Evolutionary conservation across 2,113 vertebrate genomes (phyloP).

Genomic region (Lasiurus cinereus): DNA sequence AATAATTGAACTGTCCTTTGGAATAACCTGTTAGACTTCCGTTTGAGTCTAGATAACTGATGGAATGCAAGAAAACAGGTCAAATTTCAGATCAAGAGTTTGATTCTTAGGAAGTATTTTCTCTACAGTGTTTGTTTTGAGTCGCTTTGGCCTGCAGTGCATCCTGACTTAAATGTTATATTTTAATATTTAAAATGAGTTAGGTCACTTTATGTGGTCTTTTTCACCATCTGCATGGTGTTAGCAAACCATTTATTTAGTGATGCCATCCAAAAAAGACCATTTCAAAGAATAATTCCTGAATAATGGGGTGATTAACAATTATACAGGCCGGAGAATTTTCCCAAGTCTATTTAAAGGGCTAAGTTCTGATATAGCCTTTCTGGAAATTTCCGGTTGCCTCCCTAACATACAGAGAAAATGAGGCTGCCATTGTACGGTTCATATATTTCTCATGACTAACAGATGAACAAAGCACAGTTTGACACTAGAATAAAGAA

Average conservation of each 20-base stretch:
- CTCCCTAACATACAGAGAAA: background rate
- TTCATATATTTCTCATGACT: background rate
- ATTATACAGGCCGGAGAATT: background rate
- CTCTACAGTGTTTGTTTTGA: background rate
- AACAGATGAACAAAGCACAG: background rate
- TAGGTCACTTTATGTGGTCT: background rate
- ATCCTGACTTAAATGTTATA: background rate
- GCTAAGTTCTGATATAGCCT: background rate
- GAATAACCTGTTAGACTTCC: conserved; percentile 32
- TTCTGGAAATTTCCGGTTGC: conserved; percentile 9
- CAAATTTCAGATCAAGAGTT: background rate
- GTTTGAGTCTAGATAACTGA: background rate
- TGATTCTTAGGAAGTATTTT: conserved; percentile 52
- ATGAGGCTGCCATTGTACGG: background rate
- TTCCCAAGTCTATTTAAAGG: background rate
- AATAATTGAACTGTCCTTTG: conserved; percentile 29
- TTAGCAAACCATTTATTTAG: background rate
- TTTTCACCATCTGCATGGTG: background rate
- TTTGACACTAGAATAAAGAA: background rate
- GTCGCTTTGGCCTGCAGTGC: no score
- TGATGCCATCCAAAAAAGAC: background rate
- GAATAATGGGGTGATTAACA: background rate
- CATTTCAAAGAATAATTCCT: conserved; percentile 51
- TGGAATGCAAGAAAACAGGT: background rate
- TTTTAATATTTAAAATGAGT: background rate